Conservation (phyloP, 2,888 invertebrate genomes). For the Troides aeacus region DNA sequence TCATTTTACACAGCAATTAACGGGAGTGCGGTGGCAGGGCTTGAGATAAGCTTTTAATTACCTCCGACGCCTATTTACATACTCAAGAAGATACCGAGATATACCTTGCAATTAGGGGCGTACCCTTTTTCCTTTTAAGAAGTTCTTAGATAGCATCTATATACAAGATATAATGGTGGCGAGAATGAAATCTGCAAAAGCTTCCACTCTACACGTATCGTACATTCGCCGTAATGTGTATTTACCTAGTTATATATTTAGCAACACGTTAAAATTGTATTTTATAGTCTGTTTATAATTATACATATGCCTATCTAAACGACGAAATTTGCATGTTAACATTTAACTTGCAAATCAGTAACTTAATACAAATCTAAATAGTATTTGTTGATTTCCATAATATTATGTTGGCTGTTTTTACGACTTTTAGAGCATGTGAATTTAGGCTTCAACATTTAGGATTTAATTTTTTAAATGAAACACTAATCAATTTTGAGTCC, state of each 20-base stretch:
- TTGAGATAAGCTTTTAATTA: slow-evolving; percentile 78
- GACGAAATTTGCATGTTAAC: slow-evolving; percentile 49
- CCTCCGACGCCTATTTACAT: slow-evolving; percentile 76
- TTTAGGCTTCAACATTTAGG: background rate
- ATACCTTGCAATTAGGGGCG: slow-evolving; percentile 77
- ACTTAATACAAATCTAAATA: slow-evolving; percentile 36
- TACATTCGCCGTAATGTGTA: slow-evolving; percentile 34
- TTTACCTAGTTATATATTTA: slow-evolving; percentile 40
- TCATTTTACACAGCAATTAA: slow-evolving; percentile 76
- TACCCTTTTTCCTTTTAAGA: slow-evolving; percentile 72
- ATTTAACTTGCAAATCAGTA: slow-evolving; percentile 46
- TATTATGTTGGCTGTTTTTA: slow-evolving; percentile 27
- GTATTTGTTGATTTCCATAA: slow-evolving; percentile 29
- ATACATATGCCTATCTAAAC: slow-evolving; percentile 44
- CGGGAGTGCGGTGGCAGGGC: slow-evolving; percentile 61
- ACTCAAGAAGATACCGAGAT: slow-evolving; percentile 71
- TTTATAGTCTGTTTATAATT: slow-evolving; percentile 43
- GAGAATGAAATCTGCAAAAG: slow-evolving; percentile 48
- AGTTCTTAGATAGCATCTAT: slow-evolving; percentile 68
- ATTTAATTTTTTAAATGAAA: background rate
- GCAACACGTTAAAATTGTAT: slow-evolving; percentile 44
- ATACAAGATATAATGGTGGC: slow-evolving; percentile 65
- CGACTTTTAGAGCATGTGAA: slow-evolving; percentile 15
- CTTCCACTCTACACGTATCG: slow-evolving; percentile 12
- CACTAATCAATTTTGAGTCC: background rate